Evolutionary conservation across 2,113 vertebrate genomes (phyloP), one percentile per base, ranked within the genome.

Genomic region (Megaceryle maxima): DNA sequence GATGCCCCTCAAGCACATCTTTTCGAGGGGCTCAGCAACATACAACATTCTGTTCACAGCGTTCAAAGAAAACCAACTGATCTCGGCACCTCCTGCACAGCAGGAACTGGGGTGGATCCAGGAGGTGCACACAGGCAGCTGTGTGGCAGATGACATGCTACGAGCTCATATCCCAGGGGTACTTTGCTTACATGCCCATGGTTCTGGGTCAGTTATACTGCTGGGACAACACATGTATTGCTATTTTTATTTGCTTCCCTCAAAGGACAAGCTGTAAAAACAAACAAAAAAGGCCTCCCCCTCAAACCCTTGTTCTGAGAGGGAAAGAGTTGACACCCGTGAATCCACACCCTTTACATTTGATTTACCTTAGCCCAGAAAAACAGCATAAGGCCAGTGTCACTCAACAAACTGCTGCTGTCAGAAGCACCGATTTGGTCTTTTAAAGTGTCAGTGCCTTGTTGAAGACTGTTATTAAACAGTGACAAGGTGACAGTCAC

Each of bases 341-440:
- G 20, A 83, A 69, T 24, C 64, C 22, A 50, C 5, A 7, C 28
- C 46, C 19, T 29, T 59, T 63, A 56, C 55, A 25, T 31, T n/a
- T 41, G 85, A 53, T 70, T 67, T 63, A 44, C 51, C 55, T 87
- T 74, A 66, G 43, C 72, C 72, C 76, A 90, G 93, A 76, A 83
- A 62, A 81, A 17, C 9, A 5, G 73, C 59, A 19, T 24, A 78
- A 83, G 35, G n/a, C 33, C 83, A 22, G 87, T 14, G 81, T 87
- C 84, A 85, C 63, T 86, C 89, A 94, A 91, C 69, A 92, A 91
- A 74, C 80, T 39, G 33, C 17, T 90, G 62, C 78, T 86, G 85
- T 88, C 90, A 90, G 62, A 66, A 72, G 39, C 35, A n/a, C 57
- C 60, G 55, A 43, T 48, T 64, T 77, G 66, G 43, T 78, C 83